A percentile compares a stretch with the other conserved stretches of the same genome.
phyloP scores from a whole-genome alignment of 1,140 invertebrate genomes.

The Drosophila watanabei region DNA sequence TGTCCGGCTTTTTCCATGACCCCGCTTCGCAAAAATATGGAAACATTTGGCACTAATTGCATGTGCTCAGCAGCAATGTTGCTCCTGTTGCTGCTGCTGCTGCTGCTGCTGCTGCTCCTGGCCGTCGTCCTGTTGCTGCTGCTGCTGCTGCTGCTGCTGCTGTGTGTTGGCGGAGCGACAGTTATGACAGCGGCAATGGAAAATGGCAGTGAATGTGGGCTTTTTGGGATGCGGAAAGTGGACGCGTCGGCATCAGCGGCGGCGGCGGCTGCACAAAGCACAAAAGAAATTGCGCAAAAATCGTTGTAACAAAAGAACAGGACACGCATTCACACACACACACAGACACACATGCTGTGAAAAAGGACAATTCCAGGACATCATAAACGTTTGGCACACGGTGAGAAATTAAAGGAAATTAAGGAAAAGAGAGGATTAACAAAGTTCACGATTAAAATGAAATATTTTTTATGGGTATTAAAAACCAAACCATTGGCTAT shows the following conservation, averaged over 20 bases:
- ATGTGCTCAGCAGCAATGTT: slow-evolving; percentile 76
- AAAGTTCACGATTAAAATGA: background rate
- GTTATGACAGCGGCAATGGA: slow-evolving; percentile 74
- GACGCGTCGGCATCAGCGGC: slow-evolving; percentile 14
- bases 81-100: slow-evolving; percentile 26
- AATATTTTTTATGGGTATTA: too few species aligned
- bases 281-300: slow-evolving; percentile 83
- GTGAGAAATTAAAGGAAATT: slow-evolving; percentile 19
- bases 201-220: slow-evolving; percentile 33
- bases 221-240: slow-evolving; percentile 15
- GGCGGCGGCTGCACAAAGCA: slow-evolving; percentile 64
- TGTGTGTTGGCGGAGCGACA: slow-evolving; percentile 64
- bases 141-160: slow-evolving; percentile 11
- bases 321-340: slow-evolving; percentile 47
- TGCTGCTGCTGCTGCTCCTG: slow-evolving; percentile 23
- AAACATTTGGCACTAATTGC: slow-evolving; percentile 83
- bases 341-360: slow-evolving; percentile 38
- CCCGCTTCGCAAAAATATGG: slow-evolving; percentile 72
- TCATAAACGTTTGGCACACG: slow-evolving; percentile 69
- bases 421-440: background rate
- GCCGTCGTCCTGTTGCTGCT: slow-evolving; percentile 23
- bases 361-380: slow-evolving; percentile 78
- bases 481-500: too few species aligned
- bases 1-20: slow-evolving; percentile 5
- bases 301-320: slow-evolving; percentile 80